Percentiles rank a stretch among this genome's conserved stretches.
These are phyloP conservation scores for Eulithis prunata DNA, from an alignment of 2,888 invertebrate genomes.

Conservation along the genomic window DNA sequence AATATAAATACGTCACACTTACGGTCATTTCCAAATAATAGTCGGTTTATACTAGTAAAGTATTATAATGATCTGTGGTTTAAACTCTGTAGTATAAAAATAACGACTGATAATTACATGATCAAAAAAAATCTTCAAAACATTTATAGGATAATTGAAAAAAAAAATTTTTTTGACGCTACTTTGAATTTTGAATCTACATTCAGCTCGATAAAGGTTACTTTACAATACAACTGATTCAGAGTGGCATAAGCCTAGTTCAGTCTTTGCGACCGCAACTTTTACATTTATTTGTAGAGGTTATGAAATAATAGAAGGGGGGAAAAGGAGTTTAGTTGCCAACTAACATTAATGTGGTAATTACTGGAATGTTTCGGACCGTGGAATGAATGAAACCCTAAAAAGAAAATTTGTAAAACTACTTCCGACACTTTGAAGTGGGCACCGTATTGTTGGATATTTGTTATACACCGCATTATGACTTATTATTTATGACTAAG, in stretches of 20 bases:
- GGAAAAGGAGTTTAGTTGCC: constrained; percentile 24
- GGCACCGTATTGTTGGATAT: neutral
- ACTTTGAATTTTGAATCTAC: neutral
- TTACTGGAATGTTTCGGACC: constrained; percentile 19
- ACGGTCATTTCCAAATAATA: too few relatives aligned
- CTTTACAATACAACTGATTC: constrained; percentile 9
- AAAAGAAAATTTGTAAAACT: neutral
- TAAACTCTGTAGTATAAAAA: too few relatives aligned
- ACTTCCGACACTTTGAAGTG: neutral
- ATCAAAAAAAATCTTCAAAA: too few relatives aligned
- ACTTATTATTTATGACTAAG: too few relatives aligned
- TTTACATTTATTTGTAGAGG: constrained; percentile 44
- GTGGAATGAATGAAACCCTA: neutral
- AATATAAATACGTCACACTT: too few relatives aligned
- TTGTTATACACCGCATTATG: too few relatives aligned
- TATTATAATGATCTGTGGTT: too few relatives aligned
- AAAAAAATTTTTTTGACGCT: neutral
- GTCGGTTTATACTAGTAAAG: too few relatives aligned
- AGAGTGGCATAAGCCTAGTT: constrained; percentile 24
- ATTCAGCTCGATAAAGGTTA: neutral
- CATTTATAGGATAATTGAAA: too few relatives aligned
- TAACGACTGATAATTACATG: too few relatives aligned
- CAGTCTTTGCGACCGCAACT: constrained; percentile 34
- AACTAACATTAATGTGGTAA: constrained; percentile 29
- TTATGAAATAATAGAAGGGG: constrained; percentile 39